A percentile compares a stretch with the other conserved stretches of the same genome.
These are phyloP conservation scores for Porites divaricata DNA, from an alignment of 92 coral and sea anemone species.

Conservation along the genomic window DNA sequence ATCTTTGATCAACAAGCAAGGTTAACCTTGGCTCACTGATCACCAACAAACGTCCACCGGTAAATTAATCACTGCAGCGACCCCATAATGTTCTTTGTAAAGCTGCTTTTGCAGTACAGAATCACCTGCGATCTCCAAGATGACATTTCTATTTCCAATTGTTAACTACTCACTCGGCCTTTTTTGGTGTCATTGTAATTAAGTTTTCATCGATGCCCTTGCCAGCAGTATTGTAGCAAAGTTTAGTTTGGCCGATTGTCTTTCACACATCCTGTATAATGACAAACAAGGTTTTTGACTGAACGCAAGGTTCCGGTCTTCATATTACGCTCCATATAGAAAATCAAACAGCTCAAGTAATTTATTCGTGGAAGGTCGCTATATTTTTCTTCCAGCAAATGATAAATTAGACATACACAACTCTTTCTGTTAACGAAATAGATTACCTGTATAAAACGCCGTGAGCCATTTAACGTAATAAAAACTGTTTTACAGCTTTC, in stretches of 20 bases:
- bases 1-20: constrained; percentile 21
- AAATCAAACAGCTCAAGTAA: constrained; percentile 59
- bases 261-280: constrained; percentile 79
- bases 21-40: constrained; percentile 1
- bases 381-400: constrained; percentile 36
- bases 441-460: constrained; percentile 53
- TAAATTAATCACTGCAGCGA: constrained; percentile 38
- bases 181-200: constrained; percentile 81
- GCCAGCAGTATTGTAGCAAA: constrained; percentile 73
- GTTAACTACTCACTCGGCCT: constrained; percentile 89
- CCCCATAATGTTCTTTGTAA: constrained; percentile 82
- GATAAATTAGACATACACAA: constrained; percentile 60
- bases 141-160: constrained; percentile 88
- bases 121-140: constrained; percentile 81
- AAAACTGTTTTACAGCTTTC: constrained; percentile 63
- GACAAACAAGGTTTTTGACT: constrained; percentile 57
- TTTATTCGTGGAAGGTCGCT: constrained; percentile 51
- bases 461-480: constrained; percentile 41
- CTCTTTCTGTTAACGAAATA: constrained; percentile 29
- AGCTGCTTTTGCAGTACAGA: constrained; percentile 39
- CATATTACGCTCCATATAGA: constrained; percentile 62
- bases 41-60: constrained; percentile 33
- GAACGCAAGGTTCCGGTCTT: constrained; percentile 71
- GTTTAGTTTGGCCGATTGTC: constrained; percentile 70
- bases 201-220: constrained; percentile 78